Evolutionary conservation across 1,140 invertebrate genomes (phyloP).

Genomic region (Drosophila chauvacae): DNA sequence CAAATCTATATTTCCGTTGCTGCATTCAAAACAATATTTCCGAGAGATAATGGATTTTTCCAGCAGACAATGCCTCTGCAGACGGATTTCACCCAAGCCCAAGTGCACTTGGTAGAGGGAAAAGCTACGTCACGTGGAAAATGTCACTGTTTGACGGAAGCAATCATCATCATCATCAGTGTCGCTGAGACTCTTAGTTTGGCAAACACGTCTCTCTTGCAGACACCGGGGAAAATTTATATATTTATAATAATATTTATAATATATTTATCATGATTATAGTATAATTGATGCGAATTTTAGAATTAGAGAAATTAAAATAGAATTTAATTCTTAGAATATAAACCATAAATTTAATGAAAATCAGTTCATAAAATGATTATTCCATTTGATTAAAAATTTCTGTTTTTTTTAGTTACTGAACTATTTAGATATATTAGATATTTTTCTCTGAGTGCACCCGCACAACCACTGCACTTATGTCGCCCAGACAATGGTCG

Average conservation of each 20-base stretch:
- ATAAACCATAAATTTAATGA: too few relatives aligned
- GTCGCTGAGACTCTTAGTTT: conserved; percentile 31
- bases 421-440: neutral
- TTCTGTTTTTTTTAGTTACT: too few relatives aligned
- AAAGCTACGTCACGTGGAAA: conserved; percentile 43
- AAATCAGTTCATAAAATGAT: too few relatives aligned
- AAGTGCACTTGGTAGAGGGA: conserved; percentile 19
- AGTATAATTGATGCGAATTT: too few relatives aligned
- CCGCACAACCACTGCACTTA: conserved; percentile 22
- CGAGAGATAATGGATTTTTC: conserved; percentile 13
- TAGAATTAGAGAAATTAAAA: too few relatives aligned
- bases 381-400: too few relatives aligned
- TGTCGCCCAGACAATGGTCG: conserved; percentile 36
- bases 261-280: neutral
- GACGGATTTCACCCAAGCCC: conserved; percentile 31
- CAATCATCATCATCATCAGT: conserved; percentile 56
- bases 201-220: conserved; percentile 34
- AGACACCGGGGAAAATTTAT: conserved; percentile 2
- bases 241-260: too few relatives aligned
- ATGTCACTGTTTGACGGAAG: conserved; percentile 54
- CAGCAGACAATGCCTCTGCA: conserved; percentile 17
- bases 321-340: too few relatives aligned
- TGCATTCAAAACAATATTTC: conserved; percentile 6
- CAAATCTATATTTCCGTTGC: conserved; percentile 11
- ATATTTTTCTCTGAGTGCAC: conserved; percentile 1